phyloP scores from a whole-genome alignment of 2,888 invertebrate genomes.

The Caenorhabditis sp. region DNA sequence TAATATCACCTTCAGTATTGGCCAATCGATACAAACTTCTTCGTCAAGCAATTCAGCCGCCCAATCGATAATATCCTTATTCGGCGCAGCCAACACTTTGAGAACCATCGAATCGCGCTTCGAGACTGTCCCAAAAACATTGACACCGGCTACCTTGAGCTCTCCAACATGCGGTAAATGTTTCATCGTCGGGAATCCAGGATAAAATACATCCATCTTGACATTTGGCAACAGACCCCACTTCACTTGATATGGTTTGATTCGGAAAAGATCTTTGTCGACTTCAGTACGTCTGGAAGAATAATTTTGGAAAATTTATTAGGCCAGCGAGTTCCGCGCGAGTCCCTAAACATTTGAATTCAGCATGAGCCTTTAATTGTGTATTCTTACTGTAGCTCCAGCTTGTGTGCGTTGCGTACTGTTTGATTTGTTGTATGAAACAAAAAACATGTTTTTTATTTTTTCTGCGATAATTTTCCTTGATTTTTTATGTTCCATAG shows the following conservation, averaged over 20 bases:
- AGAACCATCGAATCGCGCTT: slow-evolving; percentile 81
- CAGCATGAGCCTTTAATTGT: too few species aligned
- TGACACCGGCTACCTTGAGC: slow-evolving; percentile 76
- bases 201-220: slow-evolving; percentile 79
- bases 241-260: slow-evolving; percentile 73
- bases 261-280: slow-evolving; percentile 70
- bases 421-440: too few species aligned
- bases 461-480: too few species aligned
- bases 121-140: slow-evolving; percentile 87
- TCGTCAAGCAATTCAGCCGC: slow-evolving; percentile 80
- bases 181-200: slow-evolving; percentile 91
- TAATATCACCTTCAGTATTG: slow-evolving; percentile 81
- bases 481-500: too few species aligned
- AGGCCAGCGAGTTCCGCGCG: too few species aligned
- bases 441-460: too few species aligned
- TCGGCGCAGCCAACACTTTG: slow-evolving; percentile 3
- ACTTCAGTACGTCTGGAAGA: slow-evolving; percentile 61
- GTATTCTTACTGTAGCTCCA: too few species aligned
- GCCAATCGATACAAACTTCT: slow-evolving; percentile 86
- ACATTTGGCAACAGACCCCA: slow-evolving; percentile 80
- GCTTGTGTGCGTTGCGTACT: too few species aligned
- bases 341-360: too few species aligned
- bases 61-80: slow-evolving; percentile 72
- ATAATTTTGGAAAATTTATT: too few species aligned
- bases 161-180: slow-evolving; percentile 82